Conservation (phyloP, 1,140 invertebrate genomes). For the Ctenoplectra terminalis region DNA sequence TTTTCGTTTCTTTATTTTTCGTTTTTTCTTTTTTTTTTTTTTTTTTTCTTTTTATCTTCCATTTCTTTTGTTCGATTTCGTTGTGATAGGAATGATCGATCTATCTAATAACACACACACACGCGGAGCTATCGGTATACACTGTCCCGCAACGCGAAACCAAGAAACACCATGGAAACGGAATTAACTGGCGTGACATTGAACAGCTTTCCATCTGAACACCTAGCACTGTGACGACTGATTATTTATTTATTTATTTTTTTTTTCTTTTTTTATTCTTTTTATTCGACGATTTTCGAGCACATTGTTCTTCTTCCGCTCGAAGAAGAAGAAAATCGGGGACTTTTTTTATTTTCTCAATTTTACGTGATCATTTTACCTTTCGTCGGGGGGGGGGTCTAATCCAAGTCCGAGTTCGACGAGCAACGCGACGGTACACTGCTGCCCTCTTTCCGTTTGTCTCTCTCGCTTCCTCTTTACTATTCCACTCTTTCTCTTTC, state of each 20-base stretch:
- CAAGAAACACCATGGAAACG: conserved; percentile 24
- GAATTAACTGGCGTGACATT: conserved; percentile 15
- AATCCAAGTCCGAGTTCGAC: conserved; percentile 42
- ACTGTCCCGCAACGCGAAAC: conserved; percentile 16
- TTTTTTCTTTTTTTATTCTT: background rate
- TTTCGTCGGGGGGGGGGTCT: conserved; percentile 7
- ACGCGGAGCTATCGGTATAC: conserved; percentile 18
- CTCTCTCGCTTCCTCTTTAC: background rate
- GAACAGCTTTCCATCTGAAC: conserved; percentile 6
- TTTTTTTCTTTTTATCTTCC: background rate
- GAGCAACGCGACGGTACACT: conserved; percentile 48
- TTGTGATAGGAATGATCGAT: conserved; percentile 58
- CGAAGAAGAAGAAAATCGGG: conserved; percentile 2
- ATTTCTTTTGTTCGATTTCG: conserved; percentile 33
- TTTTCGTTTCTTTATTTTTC: background rate
- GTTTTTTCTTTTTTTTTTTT: background rate
- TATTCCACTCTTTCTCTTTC: background rate
- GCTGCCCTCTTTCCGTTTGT: background rate
- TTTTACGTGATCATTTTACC: background rate
- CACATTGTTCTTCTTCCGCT: background rate
- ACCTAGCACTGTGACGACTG: conserved; percentile 12
- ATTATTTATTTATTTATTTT: background rate
- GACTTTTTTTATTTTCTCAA: conserved; percentile 14
- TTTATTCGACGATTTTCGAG: background rate
- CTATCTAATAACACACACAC: background rate